phyloP scores from a whole-genome alignment of 64 coral and sea anemone species.

The Catalaphyllia jardinei region DNA sequence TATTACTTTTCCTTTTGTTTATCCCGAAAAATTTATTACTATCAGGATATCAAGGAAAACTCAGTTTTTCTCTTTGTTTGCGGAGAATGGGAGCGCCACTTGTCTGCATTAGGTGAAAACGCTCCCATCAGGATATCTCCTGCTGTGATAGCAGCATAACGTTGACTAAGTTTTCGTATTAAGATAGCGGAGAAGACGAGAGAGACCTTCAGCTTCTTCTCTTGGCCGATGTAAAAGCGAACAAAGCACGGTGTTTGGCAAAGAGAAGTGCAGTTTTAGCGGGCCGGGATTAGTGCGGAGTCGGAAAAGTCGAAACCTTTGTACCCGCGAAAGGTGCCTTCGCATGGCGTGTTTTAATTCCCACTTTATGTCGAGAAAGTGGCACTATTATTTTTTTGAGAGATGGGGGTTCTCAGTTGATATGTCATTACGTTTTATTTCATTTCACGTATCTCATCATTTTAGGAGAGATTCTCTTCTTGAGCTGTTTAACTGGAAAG shows the following conservation, averaged over 20 bases:
- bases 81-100: conserved; percentile 23
- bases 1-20: not conserved
- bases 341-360: not conserved
- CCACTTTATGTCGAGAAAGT: conserved; percentile 10
- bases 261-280: not conserved
- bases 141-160: not conserved
- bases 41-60: not conserved
- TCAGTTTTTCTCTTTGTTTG: not conserved
- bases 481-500: no score
- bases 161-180: not conserved
- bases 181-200: not conserved
- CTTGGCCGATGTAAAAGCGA: not conserved
- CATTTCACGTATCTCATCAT: not conserved
- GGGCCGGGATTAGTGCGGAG: not conserved
- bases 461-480: not conserved
- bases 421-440: not conserved
- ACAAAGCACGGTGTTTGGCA: not conserved
- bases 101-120: not conserved
- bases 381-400: not conserved
- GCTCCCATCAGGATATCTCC: not conserved
- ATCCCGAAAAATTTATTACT: not conserved
- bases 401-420: not conserved
- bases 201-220: not conserved
- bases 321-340: not conserved
- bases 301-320: conserved; percentile 23